Conservation (phyloP, 2,113 vertebrate genomes). For the Ammospiza caudacuta region DNA sequence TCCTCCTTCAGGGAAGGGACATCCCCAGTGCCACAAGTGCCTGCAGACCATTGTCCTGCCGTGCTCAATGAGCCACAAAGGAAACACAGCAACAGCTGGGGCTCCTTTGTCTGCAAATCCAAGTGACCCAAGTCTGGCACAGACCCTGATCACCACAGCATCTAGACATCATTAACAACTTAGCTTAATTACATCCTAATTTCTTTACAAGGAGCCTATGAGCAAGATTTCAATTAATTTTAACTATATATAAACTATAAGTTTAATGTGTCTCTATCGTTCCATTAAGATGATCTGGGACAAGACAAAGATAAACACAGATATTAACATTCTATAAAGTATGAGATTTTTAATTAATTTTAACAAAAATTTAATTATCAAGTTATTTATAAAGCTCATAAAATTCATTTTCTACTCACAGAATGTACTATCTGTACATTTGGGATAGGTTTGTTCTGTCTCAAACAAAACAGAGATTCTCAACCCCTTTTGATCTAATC, state of each 20-base stretch:
- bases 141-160: background rate
- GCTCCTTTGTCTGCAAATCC: background rate
- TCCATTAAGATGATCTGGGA: constrained; percentile 22
- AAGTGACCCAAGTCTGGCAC: background rate
- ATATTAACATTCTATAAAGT: background rate
- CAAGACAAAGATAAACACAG: constrained; percentile 43
- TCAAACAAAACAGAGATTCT: background rate
- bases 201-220: background rate
- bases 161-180: constrained; percentile 2
- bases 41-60: background rate
- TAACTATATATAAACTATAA: background rate
- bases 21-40: background rate
- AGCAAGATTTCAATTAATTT: constrained; percentile 49
- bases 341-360: constrained; percentile 32
- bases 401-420: background rate
- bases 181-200: constrained; percentile 35
- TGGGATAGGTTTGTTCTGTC: background rate
- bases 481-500: background rate
- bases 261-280: background rate
- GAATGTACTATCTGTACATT: background rate
- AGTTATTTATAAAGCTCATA: constrained; percentile 29
- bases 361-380: constrained; percentile 2
- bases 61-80: background rate
- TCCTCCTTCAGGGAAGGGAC: background rate
- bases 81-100: background rate